Base-by-base conservation (phyloP, 1,140 invertebrate species). In the Aphaenogaster rudis region DNA sequence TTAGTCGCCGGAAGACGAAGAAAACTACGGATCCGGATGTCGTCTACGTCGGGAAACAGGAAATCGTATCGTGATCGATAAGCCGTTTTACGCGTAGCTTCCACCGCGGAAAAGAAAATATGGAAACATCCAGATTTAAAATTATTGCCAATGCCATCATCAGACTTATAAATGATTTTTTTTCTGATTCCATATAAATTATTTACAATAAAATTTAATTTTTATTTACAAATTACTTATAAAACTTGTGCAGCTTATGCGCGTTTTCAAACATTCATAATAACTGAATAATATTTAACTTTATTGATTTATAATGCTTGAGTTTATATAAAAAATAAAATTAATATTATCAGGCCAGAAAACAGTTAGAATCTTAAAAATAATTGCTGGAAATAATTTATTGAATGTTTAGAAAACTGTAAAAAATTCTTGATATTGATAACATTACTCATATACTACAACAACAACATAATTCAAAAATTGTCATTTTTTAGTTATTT, bases 1-100 rank as follows among this genome's bases (percentile, higher is more conserved):
- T 86, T 79, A 76, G 42, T 74, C 45, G 57, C 59, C 82, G 59
- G 82, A 85, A 78, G n/a, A 85, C 59, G 61, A 64, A 64, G 82
- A 36, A 69, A 86, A 86, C 59, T 66, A 64, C 71, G 74, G 28
- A 86, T 77, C 33, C 74, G 82, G 45, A 86, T 78, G 57, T 76
- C 57, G 54, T 77, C 69, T 77, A 85, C 36, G 59, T 11, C 72
- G 39, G 9, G 74, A 79, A 86, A 48, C 59, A 77, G 74, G 59
- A 86, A 79, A 79, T 79, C 57, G 21, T 86, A 79, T 86, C 74
- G 72, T 59, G 82, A 86, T 86, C 74, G 82, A 86, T 86, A 86
- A 86, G 48, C 15, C 59, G 72, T 86, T 86, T 77, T 45, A 54
- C 69, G 66, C 79, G 77, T 71, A 61, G 36, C 69, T 86, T 63